Evolutionary conservation across 2,113 vertebrate genomes (phyloP).

Genomic region (Elaphurus davidianus): DNA sequence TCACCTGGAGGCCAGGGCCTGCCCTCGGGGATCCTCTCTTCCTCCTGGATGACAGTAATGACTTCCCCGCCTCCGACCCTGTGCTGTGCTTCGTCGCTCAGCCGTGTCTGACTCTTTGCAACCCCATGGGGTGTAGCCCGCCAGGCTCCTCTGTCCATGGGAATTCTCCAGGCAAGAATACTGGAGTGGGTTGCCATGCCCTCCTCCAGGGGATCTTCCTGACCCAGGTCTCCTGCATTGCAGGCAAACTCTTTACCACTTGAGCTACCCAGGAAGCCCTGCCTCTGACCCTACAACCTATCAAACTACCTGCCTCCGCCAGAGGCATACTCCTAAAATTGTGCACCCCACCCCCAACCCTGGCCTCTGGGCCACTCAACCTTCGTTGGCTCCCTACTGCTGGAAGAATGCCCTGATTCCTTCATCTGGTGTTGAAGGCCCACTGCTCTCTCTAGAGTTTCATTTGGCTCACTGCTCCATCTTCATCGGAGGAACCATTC

Average conservation of each 20-base stretch:
- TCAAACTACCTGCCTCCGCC: background rate
- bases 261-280: background rate
- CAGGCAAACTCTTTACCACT: background rate
- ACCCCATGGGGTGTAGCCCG: background rate
- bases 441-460: too few species aligned
- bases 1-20: background rate
- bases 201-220: background rate
- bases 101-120: background rate
- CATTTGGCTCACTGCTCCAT: background rate
- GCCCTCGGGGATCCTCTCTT: accelerated
- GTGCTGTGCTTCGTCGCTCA: background rate
- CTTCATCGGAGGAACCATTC: accelerated
- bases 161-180: background rate
- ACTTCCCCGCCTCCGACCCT: background rate
- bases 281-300: background rate
- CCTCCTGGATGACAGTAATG: background rate
- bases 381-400: background rate
- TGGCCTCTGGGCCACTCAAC: background rate
- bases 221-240: background rate
- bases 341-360: accelerated
- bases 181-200: too few species aligned
- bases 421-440: background rate
- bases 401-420: background rate
- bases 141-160: background rate
- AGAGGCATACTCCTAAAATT: background rate